A percentile compares a stretch with the other conserved stretches of the same genome.
phyloP scores from a whole-genome alignment of 2,888 invertebrate genomes.

The Strigamia crassipes region DNA sequence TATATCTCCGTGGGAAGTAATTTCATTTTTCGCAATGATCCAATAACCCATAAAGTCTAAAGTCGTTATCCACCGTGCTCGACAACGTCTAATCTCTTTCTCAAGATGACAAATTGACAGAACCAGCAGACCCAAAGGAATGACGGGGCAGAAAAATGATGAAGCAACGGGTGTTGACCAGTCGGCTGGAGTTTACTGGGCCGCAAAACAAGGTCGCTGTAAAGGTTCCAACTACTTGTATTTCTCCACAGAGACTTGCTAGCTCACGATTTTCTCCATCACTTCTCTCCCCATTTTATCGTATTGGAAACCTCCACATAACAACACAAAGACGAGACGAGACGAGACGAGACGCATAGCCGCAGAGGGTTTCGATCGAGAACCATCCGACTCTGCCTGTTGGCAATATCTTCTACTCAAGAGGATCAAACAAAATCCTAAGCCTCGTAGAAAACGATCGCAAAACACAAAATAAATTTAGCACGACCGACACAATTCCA shows the following conservation, averaged over 20 bases:
- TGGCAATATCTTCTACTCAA: constrained; percentile 35
- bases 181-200: constrained; percentile 19
- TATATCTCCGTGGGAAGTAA: too few species aligned
- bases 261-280: constrained; percentile 20
- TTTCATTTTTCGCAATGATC: neutral
- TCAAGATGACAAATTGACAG: constrained; percentile 12
- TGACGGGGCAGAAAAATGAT: neutral
- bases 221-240: constrained; percentile 6
- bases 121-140: neutral
- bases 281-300: constrained; percentile 35
- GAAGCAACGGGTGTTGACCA: neutral
- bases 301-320: constrained; percentile 42
- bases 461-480: neutral
- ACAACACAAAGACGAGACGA: constrained; percentile 9
- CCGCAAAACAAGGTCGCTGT: constrained; percentile 38
- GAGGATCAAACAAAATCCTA: constrained; percentile 13
- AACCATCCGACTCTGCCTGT: neutral
- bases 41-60: neutral
- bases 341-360: neutral
- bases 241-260: neutral
- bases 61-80: neutral
- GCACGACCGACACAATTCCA: neutral
- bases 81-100: neutral
- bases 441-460: neutral
- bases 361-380: constrained; percentile 32